Base-by-base conservation (phyloP, 2,797 vertebrate species). In the Chelmon rostratus region DNA sequence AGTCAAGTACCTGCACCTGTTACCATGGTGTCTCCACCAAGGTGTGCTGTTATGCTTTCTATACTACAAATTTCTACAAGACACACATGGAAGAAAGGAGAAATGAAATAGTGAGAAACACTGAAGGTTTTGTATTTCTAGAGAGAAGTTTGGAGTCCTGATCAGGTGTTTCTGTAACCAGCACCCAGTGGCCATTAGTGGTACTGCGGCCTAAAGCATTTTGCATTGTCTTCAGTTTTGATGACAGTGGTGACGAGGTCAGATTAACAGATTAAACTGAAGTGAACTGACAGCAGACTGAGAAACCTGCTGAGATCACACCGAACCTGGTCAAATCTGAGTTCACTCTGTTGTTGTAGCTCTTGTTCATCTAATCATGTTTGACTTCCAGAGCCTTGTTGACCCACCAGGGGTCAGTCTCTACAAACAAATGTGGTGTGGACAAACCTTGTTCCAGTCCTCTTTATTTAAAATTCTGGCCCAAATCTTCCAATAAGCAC, bases 321-420 rank as follows among this genome's bases (percentile, higher is more conserved):
- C 8, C 23, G 2, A 6, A n/a, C n/a, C n/a, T n/a, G n/a, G 11
- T 46, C 10, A 37, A 47, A 53, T 54, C 47, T 63, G 49, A 19
- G 10, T 3, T 50, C 18, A 16, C 31, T 46, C 16, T 28, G 28
- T 23, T 61, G 21, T 4, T 57, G 44, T 1, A 28, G 2, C 7
- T 47, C 5, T 2, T n/a, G 13, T 33, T 15, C 1, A 23, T 9
- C 23, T 4, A 5, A 3, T 16, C 8, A 28, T 47, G 10, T 5
- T 38, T 23, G 35, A 6, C n/a, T 46, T 0, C 13, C 15, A 42
- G 9, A n/a, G 40, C 62, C 6, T 38, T 6, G 3, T 2, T 68
- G 11, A 23, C 2, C 74, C 86, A 81, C 66, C 66, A 86, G 86
- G 69, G 82, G 86, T 72, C 88, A 83, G 79, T 79, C 66, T 86